Evolutionary conservation across 1,140 invertebrate species (phyloP).

Genomic region (Hyles euphorbiae): DNA sequence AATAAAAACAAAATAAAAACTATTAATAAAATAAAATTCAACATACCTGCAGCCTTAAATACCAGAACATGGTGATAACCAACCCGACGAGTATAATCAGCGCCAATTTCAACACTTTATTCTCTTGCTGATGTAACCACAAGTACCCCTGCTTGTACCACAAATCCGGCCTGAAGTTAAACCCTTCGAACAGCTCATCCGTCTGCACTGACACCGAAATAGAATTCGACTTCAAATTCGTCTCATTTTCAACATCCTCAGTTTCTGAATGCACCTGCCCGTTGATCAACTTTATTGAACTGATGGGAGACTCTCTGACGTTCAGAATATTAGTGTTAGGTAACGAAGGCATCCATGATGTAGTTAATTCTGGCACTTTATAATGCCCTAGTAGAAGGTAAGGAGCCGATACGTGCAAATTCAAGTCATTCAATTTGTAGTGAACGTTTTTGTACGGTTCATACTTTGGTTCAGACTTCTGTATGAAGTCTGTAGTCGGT

Average conservation of each 20-base stretch:
- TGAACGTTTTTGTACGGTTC: slow-evolving; percentile 71
- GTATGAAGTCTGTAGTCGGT: slow-evolving; percentile 60
- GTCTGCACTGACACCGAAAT: slow-evolving; percentile 71
- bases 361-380: slow-evolving; percentile 82
- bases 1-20: no score
- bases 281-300: slow-evolving; percentile 56
- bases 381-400: slow-evolving; percentile 84
- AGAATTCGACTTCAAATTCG: slow-evolving; percentile 56
- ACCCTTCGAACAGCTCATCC: slow-evolving; percentile 49
- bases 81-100: slow-evolving; percentile 80
- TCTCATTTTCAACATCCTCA: slow-evolving; percentile 63
- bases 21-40: not conserved
- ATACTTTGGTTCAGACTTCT: slow-evolving; percentile 46
- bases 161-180: slow-evolving; percentile 51
- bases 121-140: slow-evolving; percentile 82
- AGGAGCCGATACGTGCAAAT: slow-evolving; percentile 57
- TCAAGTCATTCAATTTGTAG: slow-evolving; percentile 64
- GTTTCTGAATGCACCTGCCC: slow-evolving; percentile 45
- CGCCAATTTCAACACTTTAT: slow-evolving; percentile 80
- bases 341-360: slow-evolving; percentile 52
- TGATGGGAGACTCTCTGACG: slow-evolving; percentile 20
- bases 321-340: slow-evolving; percentile 52
- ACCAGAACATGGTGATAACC: slow-evolving; percentile 83
- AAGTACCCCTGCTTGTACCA: slow-evolving; percentile 67
- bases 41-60: slow-evolving; percentile 78